Conservation (phyloP, 2,888 invertebrate species). For the Argyresthia goedartella region DNA sequence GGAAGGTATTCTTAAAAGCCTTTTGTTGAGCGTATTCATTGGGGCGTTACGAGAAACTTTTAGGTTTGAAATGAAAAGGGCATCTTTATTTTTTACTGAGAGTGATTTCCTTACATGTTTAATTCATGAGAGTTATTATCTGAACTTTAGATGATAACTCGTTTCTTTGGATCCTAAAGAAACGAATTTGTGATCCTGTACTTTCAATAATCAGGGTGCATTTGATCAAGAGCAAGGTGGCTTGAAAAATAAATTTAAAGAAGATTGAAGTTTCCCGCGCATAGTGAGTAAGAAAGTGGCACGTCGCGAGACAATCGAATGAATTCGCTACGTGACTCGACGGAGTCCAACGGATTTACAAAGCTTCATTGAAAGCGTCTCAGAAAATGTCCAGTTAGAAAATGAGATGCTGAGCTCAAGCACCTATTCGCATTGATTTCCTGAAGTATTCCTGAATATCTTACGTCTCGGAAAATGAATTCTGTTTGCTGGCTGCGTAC, state of each 20-base stretch:
- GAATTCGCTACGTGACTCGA: slow-evolving; percentile 7
- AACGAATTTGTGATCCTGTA: neutral
- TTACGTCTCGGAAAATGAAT: too few relatives aligned
- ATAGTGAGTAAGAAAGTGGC: neutral
- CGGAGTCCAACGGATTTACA: slow-evolving; percentile 5
- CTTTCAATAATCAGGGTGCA: too few relatives aligned
- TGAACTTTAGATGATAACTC: too few relatives aligned
- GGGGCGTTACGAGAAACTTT: slow-evolving; percentile 17
- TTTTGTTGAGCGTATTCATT: slow-evolving; percentile 23
- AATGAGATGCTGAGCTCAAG: too few relatives aligned
- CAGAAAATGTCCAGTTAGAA: neutral
- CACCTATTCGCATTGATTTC: too few relatives aligned
- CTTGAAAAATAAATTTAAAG: neutral
- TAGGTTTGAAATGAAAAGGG: slow-evolving; percentile 8
- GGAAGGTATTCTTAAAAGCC: slow-evolving; percentile 23
- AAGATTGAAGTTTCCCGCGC: neutral
- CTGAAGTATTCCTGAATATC: too few relatives aligned
- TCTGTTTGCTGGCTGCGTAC: too few relatives aligned
- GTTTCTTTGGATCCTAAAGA: too few relatives aligned
- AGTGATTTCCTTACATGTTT: neutral
- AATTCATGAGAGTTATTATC: neutral
- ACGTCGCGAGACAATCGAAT: slow-evolving; percentile 9
- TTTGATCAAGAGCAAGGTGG: too few relatives aligned
- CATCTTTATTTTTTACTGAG: neutral
- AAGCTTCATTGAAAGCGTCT: slow-evolving; percentile 3